Evolutionary conservation across 2,888 invertebrate genomes (phyloP).

Genomic region (Cabera pusaria): DNA sequence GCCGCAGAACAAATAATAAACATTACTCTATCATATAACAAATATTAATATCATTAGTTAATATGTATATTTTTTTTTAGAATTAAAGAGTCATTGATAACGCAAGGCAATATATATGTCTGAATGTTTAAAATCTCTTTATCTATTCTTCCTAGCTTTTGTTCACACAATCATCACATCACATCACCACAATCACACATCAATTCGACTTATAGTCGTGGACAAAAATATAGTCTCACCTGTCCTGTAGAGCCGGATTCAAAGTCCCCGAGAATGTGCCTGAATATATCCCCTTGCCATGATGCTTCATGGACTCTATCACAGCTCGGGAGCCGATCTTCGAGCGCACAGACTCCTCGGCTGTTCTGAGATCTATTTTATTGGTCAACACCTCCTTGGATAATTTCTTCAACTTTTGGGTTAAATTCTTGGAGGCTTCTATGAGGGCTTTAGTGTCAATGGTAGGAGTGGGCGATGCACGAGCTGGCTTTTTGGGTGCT

Average conservation of each 20-base stretch:
- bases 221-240: too few relatives aligned
- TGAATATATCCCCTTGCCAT: conserved; percentile 97
- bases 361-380: conserved; percentile 77
- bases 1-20: too few relatives aligned
- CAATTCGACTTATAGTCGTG: too few relatives aligned
- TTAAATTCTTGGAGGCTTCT: conserved; percentile 95
- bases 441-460: conserved; percentile 90
- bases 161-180: too few relatives aligned
- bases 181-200: too few relatives aligned
- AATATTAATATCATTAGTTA: conserved; percentile 10
- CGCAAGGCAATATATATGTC: conserved; percentile 7
- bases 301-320: conserved; percentile 96
- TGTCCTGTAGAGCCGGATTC: conserved; percentile 96
- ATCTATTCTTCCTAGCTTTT: conserved; percentile 8
- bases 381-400: conserved; percentile 94
- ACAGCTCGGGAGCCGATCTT: conserved; percentile 87
- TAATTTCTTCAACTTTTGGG: conserved; percentile 94
- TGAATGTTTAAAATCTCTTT: conserved; percentile 8
- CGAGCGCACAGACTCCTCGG: conserved; percentile 76
- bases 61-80: conserved; percentile 1
- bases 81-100: conserved; percentile 15
- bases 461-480: conserved; percentile 64
- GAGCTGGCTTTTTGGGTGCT: conserved; percentile 64
- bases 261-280: conserved; percentile 98
- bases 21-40: conserved; percentile 5